Percentiles rank a stretch among this genome's conserved stretches.
These are phyloP conservation scores for Cladopsammia gracilis DNA, from an alignment of 64 coral and sea anemone genomes.

Conservation along the genomic window DNA sequence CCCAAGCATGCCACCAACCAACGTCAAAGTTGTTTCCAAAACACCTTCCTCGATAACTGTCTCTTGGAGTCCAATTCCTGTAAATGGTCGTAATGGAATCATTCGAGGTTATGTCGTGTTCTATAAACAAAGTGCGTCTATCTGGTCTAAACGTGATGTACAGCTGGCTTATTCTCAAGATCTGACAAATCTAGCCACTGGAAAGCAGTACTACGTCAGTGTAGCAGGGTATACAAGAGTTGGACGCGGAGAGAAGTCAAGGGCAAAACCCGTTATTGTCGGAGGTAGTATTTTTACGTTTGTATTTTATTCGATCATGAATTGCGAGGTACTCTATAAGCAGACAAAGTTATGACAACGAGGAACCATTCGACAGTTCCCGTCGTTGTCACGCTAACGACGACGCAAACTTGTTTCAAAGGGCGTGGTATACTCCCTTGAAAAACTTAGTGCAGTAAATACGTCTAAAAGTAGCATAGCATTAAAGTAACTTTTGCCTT, in stretches of 20 bases:
- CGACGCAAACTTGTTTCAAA: too few relatives aligned
- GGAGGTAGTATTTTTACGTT: background rate
- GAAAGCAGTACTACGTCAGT: conserved; percentile 22
- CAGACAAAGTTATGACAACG: too few relatives aligned
- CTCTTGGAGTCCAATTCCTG: conserved; percentile 46
- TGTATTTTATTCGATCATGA: background rate
- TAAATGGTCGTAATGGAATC: conserved; percentile 11
- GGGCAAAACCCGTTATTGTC: background rate
- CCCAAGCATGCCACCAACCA: conserved; percentile 31
- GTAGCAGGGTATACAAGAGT: conserved; percentile 55
- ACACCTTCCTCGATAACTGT: conserved; percentile 19
- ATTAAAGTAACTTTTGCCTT: too few relatives aligned
- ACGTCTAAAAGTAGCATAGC: too few relatives aligned
- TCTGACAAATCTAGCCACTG: background rate
- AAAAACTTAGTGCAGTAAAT: too few relatives aligned
- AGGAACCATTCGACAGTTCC: too few relatives aligned
- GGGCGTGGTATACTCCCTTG: too few relatives aligned
- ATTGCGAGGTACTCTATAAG: too few relatives aligned
- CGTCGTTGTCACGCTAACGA: too few relatives aligned
- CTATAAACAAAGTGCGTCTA: background rate
- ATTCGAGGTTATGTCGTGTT: conserved; percentile 52
- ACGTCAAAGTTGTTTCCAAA: conserved; percentile 35
- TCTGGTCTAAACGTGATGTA: background rate
- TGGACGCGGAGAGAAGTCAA: conserved; percentile 8
- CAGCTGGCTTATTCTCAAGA: background rate